Evolutionary conservation across 2,888 invertebrate genomes (phyloP), one percentile per base, ranked within the genome.

Genomic region (Cataglyphis rosenhaueri): DNA sequence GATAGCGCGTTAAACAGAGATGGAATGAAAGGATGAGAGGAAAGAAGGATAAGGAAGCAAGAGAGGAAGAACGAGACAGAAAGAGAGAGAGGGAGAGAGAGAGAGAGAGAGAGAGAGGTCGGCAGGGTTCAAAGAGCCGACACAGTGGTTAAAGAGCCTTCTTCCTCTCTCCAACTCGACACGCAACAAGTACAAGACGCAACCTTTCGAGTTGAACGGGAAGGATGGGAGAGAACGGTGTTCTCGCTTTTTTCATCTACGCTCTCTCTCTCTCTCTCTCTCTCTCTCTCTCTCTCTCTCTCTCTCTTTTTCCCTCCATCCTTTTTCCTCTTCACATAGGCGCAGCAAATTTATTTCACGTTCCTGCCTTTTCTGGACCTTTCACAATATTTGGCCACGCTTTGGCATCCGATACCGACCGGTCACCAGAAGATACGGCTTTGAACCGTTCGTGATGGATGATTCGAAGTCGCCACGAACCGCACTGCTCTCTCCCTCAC

Each of bases 311-410:
- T 15, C n/a, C 38, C 25, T 81, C 55, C 55, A 32, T 52, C 4
- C 55, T 78, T 87, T 85, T 86, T 87, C 88, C 89, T 89, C 88
- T 88, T 89, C 89, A 88, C 86, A 89, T 82, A 85, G 85, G 83
- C 90, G 84, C 85, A 88, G 91, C 90, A 92, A 93, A 94, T 93
- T 93, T 93, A 93, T 94, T 93, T 92, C 91, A 92, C 92, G 93
- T 94, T 93, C 93, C 92, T 93, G 93, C 93, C 94, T 94, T 94
- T 94, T 94, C 94, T 94, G 92, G 94, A 94, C 94, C 94, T 94
- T 94, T 94, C 94, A 94, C 94, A 94, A 94, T 94, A 94, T 94
- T 94, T 94, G 93, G 93, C 89, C 90, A 92, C 92, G 92, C 92
- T 92, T 91, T 91, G 91, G 92, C 92, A 90, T 92, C 87, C 85